These are phyloP conservation scores for Rotaria magnacalcarata DNA, from an alignment of 2,888 invertebrate species.

Conservation along the genomic window DNA sequence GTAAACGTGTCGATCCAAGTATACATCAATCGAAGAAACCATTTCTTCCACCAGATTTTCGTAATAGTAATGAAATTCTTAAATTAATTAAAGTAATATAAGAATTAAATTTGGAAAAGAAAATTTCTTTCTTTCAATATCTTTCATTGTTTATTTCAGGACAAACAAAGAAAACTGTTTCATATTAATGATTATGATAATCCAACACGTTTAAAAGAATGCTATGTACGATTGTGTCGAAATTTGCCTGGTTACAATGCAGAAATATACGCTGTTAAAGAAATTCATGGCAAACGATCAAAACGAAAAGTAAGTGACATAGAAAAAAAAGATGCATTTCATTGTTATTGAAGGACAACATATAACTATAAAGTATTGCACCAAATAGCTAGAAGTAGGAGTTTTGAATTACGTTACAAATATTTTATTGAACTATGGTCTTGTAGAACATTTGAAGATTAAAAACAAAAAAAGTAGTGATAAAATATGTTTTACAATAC, in stretches of 20 bases:
- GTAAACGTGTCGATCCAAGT: slow-evolving; percentile 51
- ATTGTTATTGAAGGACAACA: no score
- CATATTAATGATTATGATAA: slow-evolving; percentile 6
- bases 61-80: slow-evolving; percentile 64
- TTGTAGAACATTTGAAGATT: no score
- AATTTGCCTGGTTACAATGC: slow-evolving; percentile 66
- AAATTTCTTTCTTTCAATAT: slow-evolving; percentile 6
- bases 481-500: no score
- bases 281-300: slow-evolving; percentile 50
- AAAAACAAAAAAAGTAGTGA: no score
- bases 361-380: no score
- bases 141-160: slow-evolving; percentile 3
- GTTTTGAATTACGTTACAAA: no score
- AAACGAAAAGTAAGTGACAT: background rate
- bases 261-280: slow-evolving; percentile 66
- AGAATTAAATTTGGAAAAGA: background rate
- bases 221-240: slow-evolving; percentile 67
- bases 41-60: slow-evolving; percentile 65
- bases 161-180: slow-evolving; percentile 29
- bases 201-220: slow-evolving; percentile 64
- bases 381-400: no score
- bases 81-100: slow-evolving; percentile 64
- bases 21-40: background rate
- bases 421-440: no score
- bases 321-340: background rate